These are phyloP conservation scores for Tragopan temminckii DNA, from an alignment of 2,797 vertebrate species.

Conservation along the genomic window DNA sequence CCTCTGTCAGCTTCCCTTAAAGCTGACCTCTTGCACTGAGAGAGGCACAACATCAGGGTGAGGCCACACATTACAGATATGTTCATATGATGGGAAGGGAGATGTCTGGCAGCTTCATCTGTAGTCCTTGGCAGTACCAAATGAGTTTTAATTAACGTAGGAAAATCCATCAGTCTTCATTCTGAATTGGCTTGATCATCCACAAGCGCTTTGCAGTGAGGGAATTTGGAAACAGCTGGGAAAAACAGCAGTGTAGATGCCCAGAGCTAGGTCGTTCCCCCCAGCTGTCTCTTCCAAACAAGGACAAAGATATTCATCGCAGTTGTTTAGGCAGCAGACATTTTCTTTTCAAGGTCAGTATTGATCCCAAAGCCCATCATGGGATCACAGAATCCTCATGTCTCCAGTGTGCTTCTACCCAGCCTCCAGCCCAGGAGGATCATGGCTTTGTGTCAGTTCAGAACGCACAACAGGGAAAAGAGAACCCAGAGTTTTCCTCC, in stretches of 20 bases:
- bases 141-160: not conserved
- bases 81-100: not conserved
- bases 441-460: not conserved
- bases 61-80: not conserved
- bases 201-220: not conserved
- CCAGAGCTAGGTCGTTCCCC: not conserved
- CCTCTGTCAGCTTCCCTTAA: not conserved
- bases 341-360: not conserved
- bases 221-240: not conserved
- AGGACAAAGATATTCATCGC: not conserved
- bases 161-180: not conserved
- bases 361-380: not conserved
- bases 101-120: not conserved
- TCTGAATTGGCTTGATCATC: not conserved
- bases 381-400: not conserved
- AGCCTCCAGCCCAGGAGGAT: not conserved
- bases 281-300: not conserved
- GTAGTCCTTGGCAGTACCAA: not conserved
- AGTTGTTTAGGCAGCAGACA: not conserved
- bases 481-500: not conserved
- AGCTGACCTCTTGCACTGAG: not conserved
- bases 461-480: not conserved
- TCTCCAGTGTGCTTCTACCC: not conserved
- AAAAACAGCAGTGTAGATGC: not conserved
- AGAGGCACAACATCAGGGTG: rapidly evolving